Percentiles rank a stretch among this genome's conserved stretches.
Conservation (phyloP, 1,140 invertebrate genomes). For the Bombus vancouverensis region DNA sequence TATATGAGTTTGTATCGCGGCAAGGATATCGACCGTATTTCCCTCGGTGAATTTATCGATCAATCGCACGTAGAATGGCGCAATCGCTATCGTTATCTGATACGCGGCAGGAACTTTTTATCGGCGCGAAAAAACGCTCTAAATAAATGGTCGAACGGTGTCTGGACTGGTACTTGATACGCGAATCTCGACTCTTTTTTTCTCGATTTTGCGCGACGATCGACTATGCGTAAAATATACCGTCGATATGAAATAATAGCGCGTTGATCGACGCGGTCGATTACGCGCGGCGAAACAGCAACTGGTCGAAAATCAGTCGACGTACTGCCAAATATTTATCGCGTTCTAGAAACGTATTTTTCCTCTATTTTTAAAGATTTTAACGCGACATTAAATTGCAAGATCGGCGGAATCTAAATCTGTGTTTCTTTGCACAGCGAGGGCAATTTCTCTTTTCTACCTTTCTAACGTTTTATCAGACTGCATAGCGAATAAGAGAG, state of each 20-base stretch:
- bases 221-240: background rate
- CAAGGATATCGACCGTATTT: background rate
- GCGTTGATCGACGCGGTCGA: too few relatives aligned
- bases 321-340: too few relatives aligned
- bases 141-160: too few relatives aligned
- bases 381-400: background rate
- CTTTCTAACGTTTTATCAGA: too few relatives aligned
- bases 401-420: too few relatives aligned
- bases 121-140: background rate
- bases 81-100: conserved; percentile 7
- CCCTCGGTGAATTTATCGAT: background rate
- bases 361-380: background rate
- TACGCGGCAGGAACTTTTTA: background rate
- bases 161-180: background rate
- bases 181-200: too few relatives aligned
- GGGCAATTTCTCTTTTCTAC: background rate
- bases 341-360: background rate
- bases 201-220: too few relatives aligned
- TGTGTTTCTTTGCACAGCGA: too few relatives aligned
- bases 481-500: too few relatives aligned
- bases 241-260: background rate
- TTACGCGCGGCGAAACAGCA: too few relatives aligned
- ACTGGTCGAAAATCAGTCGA: too few relatives aligned
- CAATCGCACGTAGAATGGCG: background rate
- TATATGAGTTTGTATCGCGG: background rate